Base-by-base conservation (phyloP, 2,797 vertebrate genomes). In the Loriculus beryllinus region DNA sequence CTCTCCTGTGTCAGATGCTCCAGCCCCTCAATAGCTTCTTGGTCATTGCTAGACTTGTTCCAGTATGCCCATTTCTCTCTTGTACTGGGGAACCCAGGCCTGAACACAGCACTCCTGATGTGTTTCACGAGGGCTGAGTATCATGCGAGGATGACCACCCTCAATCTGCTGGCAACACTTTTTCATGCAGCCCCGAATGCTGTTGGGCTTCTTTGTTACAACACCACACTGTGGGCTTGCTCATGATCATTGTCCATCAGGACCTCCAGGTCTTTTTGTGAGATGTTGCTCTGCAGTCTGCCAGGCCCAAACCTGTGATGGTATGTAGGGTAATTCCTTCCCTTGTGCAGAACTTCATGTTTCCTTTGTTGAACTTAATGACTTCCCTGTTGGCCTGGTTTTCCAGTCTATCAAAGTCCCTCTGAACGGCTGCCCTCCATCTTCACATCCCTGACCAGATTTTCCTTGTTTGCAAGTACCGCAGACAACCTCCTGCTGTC, bases 121-220 rank as follows among this genome's bases (percentile, higher is more conserved):
- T 22, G 25, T 31, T 42, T 28, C 65, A 69, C 37, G 15, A 60
- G n/a, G 29, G 33, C 42, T 26, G 26, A 65, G 40, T 5, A 77
- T 13, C 0, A 0, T 23, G 12, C 48, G 39, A 63, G n/a, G 31
- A n/a, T 25, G 12, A 74, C 12, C 48, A 62, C 9, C 12, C 26
- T 39, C 54, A 33, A 8, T 10, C 48, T 69, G 7, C n/a, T 45
- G 25, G 20, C 35, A 56, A 26, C 19, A 3, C 9, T 26, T 11
- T 17, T 35, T 48, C 22, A 37, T 1, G 9, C 26, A 43, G 57
- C 42, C 15, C 42, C 25, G 28, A 49, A 57, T 7, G 19, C 13
- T 39, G 10, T 18, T 39, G 23, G 37, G 31, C 14, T 37, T 10
- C 40, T 83, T 51, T n/a, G 26, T 48, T 26, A 28, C 39, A 42